Evolutionary conservation across 2,797 vertebrate species (phyloP), one percentile per base, ranked within the genome.

Genomic region (Melopsittacus undulatus): DNA sequence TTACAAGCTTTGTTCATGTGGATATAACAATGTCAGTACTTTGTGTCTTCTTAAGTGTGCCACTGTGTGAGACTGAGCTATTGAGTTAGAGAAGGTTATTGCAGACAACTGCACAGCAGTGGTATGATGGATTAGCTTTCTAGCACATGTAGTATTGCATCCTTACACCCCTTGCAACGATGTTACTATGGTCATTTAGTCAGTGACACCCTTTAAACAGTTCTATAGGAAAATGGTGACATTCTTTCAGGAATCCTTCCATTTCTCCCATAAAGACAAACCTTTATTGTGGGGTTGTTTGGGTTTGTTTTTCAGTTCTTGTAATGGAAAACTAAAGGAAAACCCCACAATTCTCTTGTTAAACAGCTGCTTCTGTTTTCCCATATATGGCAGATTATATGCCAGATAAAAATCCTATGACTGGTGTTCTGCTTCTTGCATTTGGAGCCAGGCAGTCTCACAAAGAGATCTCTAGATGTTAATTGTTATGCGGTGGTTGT

Each of bases 21-120:
- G 29, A 4, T n/a, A 3, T 7, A 20, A 59, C 0, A 2, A 19
- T 11, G 6, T 62, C 19, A 45, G 24, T 48, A 24, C 12, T 48
- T 32, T 23, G 26, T 40, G 16, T 40, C 69, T 56, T 63, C 30
- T 42, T 34, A 42, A 43, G 68, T 20, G 5, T 46, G 48, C 20
- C 46, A 3, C 30, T 46, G 40, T 42, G 48, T n/a, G 40, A 40
- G 38, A 9, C 43, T 22, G 43, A 63, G 29, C 49, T 57, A 1
- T 56, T 74, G 22, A 18, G 26, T 38, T 42, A 43, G 27, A 49
- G 32, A 34, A 49, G 29, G 24, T 30, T 27, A 40, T 13, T 32
- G 69, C 49, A 57, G 70, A 12, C 30, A 48, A 14, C 34, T 14
- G 45, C 22, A 22, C 54, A 19, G 48, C 46, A 23, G 40, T 5